These are phyloP conservation scores for Coelinius sp. DNA, from an alignment of 2,888 invertebrate genomes.

Conservation along the genomic window DNA sequence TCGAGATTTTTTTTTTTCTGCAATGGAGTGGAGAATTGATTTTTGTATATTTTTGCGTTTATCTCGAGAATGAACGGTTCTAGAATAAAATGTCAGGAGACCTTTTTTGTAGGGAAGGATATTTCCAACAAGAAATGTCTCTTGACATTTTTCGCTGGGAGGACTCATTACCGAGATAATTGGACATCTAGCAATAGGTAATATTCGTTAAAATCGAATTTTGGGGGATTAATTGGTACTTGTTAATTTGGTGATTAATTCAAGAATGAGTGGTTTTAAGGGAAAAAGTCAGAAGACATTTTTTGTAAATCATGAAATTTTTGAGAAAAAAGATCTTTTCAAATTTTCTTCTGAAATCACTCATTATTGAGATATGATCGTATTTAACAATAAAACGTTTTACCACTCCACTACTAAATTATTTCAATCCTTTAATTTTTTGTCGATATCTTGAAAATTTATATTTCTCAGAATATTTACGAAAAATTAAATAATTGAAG, in stretches of 20 bases:
- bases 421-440: background rate
- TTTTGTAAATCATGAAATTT: no score
- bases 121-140: background rate
- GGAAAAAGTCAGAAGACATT: no score
- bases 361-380: background rate
- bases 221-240: no score
- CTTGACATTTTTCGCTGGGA: background rate
- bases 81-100: background rate
- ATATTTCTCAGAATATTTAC: background rate
- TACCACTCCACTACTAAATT: background rate
- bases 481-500: background rate
- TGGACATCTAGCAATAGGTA: background rate
- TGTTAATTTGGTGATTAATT: no score
- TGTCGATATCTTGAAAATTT: background rate
- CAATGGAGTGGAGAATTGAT: background rate
- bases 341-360: no score
- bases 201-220: background rate
- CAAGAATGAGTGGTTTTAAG: no score
- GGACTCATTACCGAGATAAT: background rate
- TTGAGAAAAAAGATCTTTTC: no score
- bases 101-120: background rate
- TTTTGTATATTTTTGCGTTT: background rate
- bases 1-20: conserved; percentile 37
- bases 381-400: background rate
- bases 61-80: background rate